phyloP scores from a whole-genome alignment of 2,113 vertebrate genomes.

The Calonectris borealis region DNA sequence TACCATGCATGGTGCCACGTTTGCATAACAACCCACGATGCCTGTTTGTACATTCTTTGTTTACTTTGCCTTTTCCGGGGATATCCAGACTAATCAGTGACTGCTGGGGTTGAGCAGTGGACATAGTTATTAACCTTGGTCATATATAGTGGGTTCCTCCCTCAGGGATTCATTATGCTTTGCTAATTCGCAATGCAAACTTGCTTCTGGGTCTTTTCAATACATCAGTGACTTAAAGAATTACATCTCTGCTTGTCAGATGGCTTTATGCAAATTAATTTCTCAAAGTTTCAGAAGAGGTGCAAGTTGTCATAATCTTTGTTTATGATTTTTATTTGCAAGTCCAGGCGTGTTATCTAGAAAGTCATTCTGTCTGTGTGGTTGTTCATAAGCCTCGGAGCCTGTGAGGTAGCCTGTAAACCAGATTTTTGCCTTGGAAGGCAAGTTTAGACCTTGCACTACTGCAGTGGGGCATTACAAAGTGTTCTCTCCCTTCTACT shows the following conservation, averaged over 20 bases:
- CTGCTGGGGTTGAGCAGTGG: neutral
- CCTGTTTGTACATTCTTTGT: neutral
- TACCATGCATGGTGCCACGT: fast-evolving
- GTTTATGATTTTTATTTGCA: neutral
- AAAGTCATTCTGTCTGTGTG: neutral
- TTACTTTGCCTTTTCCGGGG: neutral
- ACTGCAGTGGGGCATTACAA: neutral
- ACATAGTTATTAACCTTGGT: neutral
- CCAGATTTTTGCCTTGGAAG: neutral
- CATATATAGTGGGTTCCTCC: neutral
- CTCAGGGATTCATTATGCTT: neutral
- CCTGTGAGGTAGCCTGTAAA: neutral
- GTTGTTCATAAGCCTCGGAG: neutral
- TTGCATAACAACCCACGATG: neutral
- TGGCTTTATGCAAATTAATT: neutral
- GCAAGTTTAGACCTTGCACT: neutral
- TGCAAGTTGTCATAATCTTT: neutral
- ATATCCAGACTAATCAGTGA: neutral
- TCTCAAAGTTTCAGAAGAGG: neutral
- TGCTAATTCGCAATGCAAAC: neutral
- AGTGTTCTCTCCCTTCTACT: slow-evolving; percentile 3
- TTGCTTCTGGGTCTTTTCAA: neutral
- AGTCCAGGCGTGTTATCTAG: neutral
- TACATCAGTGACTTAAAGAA: neutral
- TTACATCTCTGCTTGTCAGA: neutral